Percentiles rank a stretch among this genome's conserved stretches.
Conservation (phyloP, 2,113 vertebrate species). For the Caloenas nicobarica region DNA sequence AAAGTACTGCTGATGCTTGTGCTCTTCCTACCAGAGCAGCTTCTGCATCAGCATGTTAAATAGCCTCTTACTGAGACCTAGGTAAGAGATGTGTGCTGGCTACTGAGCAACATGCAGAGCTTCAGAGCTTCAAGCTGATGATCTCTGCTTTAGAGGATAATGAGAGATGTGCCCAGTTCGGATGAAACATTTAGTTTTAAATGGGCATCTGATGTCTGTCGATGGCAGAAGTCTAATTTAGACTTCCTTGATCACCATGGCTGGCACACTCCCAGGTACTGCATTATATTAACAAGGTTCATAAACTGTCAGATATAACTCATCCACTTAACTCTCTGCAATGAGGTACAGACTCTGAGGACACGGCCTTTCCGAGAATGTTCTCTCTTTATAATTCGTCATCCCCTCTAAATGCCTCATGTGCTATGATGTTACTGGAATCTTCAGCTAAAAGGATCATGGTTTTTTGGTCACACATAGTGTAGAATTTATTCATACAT, state of each 20-base stretch:
- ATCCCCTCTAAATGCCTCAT: not conserved
- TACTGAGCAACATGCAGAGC: not conserved
- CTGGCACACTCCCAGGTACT: conserved; percentile 49
- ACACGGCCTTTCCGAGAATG: conserved; percentile 57
- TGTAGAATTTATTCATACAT: not conserved
- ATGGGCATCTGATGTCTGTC: conserved; percentile 33
- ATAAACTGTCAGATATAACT: conserved; percentile 68
- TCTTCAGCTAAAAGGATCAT: conserved; percentile 13
- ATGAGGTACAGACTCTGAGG: conserved; percentile 23
- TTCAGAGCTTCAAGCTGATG: not conserved
- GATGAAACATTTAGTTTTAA: conserved; percentile 37
- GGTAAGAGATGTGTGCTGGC: not conserved
- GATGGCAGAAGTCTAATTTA: conserved; percentile 57
- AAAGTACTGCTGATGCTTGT: not conserved
- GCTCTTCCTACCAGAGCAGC: not conserved
- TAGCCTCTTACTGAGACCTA: not conserved
- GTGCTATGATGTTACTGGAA: conserved; percentile 35
- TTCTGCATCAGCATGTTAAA: not conserved
- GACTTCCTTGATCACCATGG: conserved; percentile 18
- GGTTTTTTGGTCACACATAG: not conserved
- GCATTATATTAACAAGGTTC: conserved; percentile 65
- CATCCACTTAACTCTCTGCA: conserved; percentile 59
- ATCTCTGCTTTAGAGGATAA: conserved; percentile 35
- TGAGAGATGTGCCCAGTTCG: not conserved
- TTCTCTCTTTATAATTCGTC: conserved; percentile 4